Base-by-base conservation (phyloP, 2,888 invertebrate genomes). In the Ommatoiulus sabulosus region DNA sequence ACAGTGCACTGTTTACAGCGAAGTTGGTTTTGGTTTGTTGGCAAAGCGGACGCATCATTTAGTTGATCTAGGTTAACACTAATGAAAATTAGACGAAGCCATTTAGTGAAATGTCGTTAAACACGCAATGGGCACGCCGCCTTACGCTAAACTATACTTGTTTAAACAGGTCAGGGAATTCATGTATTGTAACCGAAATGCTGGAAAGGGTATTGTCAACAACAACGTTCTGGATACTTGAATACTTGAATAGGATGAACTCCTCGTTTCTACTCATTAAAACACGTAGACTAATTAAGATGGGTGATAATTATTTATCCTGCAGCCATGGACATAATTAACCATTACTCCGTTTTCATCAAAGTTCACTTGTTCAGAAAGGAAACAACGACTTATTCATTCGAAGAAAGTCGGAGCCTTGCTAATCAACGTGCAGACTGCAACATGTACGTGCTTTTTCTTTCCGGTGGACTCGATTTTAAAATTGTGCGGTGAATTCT, bases 41-140 rank as follows among this genome's bases (percentile, higher is more conserved):
- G n/a, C n/a, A n/a, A n/a, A n/a, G n/a, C 57, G 15, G n/a, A 63
- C 57, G 17, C 57, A 63, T 63, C 57, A 63, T 63, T 63, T n/a
- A 63, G 6, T n/a, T 46, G 10, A 7, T 46, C 10, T 46, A 10
- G 57, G 5, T 3, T 63, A 63, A 63, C 57, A 7, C 57, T 63
- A 63, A 63, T 63, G 57, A 6, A 17, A 63, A n/a, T 63, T 63
- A 63, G 57, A n/a, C n/a, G 15, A 63, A 63, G n/a, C n/a, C 3
- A 63, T 63, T 63, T 63, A 10, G n/a, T 15, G n/a, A 63, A n/a
- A 57, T 15, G 15, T 15, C 15, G 15, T 57, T 57, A 57, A 57
- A 57, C 12, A 57, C 12, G 52, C 15, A 7, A 63, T 63, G 57
- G 5, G 12, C 10, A 17, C n/a, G 57, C n/a, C n/a, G n/a, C n/a